Percentiles rank a stretch among this genome's conserved stretches.
These are phyloP conservation scores for Ceyx erithaca DNA, from an alignment of 2,797 vertebrate genomes.

Conservation along the genomic window DNA sequence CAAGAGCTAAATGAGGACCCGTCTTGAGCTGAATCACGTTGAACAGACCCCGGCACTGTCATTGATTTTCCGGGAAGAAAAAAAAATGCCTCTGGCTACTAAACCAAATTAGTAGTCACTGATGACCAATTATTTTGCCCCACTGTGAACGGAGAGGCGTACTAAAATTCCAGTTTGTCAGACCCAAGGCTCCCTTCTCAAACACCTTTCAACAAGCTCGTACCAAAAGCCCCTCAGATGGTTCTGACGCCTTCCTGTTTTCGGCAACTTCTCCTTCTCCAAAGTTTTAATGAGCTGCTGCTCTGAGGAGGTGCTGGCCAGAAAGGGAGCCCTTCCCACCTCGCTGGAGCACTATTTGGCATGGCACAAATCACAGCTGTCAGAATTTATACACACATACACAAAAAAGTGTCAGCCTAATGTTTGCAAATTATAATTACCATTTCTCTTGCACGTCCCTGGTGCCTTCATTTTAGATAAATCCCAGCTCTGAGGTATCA, in stretches of 20 bases:
- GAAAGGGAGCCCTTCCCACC: conserved; percentile 60
- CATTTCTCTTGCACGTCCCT: conserved; percentile 66
- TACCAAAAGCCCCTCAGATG: conserved; percentile 75
- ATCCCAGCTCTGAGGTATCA: conserved; percentile 68
- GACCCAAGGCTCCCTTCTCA: conserved; percentile 81
- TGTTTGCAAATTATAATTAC: conserved; percentile 81
- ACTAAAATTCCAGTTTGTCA: conserved; percentile 85
- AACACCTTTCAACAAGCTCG: conserved; percentile 81
- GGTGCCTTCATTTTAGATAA: conserved; percentile 68
- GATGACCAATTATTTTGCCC: conserved; percentile 88
- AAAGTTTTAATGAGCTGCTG: conserved; percentile 85
- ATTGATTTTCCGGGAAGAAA: conserved; percentile 85
- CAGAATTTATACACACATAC: conserved; percentile 75
- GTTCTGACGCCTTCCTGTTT: conserved; percentile 71
- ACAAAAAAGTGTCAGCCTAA: conserved; percentile 78
- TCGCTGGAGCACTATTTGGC: conserved; percentile 45
- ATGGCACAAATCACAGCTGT: conserved; percentile 78
- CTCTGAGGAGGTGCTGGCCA: conserved; percentile 73
- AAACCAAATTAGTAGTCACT: conserved; percentile 88
- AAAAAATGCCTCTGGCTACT: conserved; percentile 85
- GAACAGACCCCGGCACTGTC: conserved; percentile 80
- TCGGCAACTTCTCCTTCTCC: conserved; percentile 77
- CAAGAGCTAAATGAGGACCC: conserved; percentile 77
- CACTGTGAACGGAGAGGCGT: conserved; percentile 76
- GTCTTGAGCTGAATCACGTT: conserved; percentile 74